Base-by-base conservation (phyloP, 1,140 invertebrate species). In the Gryllus bimaculatus region DNA sequence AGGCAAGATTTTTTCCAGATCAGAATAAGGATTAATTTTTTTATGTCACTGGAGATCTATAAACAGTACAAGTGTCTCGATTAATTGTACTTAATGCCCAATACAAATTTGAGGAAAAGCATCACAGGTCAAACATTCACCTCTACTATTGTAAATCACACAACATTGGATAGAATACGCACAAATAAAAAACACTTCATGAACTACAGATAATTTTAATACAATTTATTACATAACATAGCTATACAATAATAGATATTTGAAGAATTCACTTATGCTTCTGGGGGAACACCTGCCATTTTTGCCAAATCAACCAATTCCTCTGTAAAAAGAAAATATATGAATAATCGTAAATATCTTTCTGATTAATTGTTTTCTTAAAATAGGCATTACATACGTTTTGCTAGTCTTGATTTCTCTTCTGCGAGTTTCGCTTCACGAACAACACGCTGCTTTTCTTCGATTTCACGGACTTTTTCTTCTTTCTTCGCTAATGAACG, bases 371-470 rank as follows among this genome's bases (percentile, higher is more conserved):
- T 21, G 39, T 3, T 74, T 8, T 13, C n/a, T n/a, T 20, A n/a
- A 20, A 21, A 10, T 74, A 20, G 20, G 74, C n/a, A 10, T 77
- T 20, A 48, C 79, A 39, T 81, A 83, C 83, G 77, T 81, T 83
- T 82, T 76, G 82, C 79, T 75, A 83, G 79, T 80, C 81, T 80
- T 15, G 75, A 78, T 76, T 91, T 94, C 82, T 94, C 92, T 81
- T 87, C 88, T 21, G 90, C 91, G 54, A 92, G 81, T 85, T 92
- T 91, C 7, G 88, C 91, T 84, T 93, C 92, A 79, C 90, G 88
- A 48, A 90, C 87, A 4, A 86, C 88, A 85, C 92, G 92, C 83
- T 91, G 88, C 83, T 90, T 89, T 7, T 87, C 86, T 83, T 93
- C 91, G 21, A 90, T 87, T 84, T 90, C 92, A 48, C 92, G 87